Base-by-base conservation (phyloP, 2,797 vertebrate genomes). In the Sphenodon punctatus region DNA sequence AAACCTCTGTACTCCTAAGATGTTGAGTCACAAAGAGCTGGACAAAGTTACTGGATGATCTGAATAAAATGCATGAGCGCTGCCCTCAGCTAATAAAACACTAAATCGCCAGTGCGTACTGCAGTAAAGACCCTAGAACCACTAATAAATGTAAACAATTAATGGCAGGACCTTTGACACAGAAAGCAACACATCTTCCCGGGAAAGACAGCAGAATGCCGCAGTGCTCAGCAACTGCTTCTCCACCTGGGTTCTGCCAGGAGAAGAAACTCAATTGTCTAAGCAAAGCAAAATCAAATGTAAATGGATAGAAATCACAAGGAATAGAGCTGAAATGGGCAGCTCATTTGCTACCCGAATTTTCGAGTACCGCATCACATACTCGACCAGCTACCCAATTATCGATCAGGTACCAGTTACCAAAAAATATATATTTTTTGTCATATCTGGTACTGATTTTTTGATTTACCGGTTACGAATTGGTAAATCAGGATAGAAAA, bases 91-190 rank as follows among this genome's bases (percentile, higher is more conserved):
- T 80, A 84, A 78, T 85, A 88, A 89, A 94, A 78, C 20, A 90
- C 39, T 89, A 89, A 93, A 90, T 85, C 86, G 76, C 82, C 77
- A 86, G 84, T 0, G 3, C 72, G 55, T 68, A 66, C 78, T 0
- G 1, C 63, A 75, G 74, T 79, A 91, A 90, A 90, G 83, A 76
- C 72, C 4, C 10, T 86, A 49, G 76, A 88, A 56, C 39, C 49
- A 46, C 78, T 87, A 90, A 89, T 80, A 92, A 87, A 90, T 77
- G 67, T 79, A 82, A 92, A 88, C 75, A 75, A 82, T 87, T 88
- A 87, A 85, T 71, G 81, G 27, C 58, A 82, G 53, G 60, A 2
- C 81, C 63, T 84, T 86, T 69, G 51, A 87, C 79, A 85, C 93
- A 90, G 90, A 87, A 91, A 85, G 22, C n/a, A 42, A 86, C 30